Evolutionary conservation across 2,797 vertebrate species (phyloP), one percentile per base, ranked within the genome.

Genomic region (Coregonus sp.): DNA sequence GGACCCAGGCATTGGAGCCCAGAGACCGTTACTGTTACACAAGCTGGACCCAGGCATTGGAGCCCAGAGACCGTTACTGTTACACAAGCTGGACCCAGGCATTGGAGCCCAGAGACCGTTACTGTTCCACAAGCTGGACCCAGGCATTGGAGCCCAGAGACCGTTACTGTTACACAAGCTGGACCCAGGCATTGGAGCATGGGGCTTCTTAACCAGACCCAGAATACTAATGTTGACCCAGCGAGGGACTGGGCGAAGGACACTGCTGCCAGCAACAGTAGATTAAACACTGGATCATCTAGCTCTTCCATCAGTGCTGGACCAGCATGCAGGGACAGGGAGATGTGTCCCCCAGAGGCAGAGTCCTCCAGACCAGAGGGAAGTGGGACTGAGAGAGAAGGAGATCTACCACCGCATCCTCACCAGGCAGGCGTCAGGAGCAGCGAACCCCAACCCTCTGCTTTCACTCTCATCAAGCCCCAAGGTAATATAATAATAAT

Each of bases 401-500:
- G 4, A 40, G 52, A 33, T 31, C 74, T 67, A 0, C 61, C 71
- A 0, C 61, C 9, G 12, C 70, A 80, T 25, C 2, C 18, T 29
- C n/a, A 50, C 18, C 65, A 29, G 59, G 73, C n/a, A 7, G 4
- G 50, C 66, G 68, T 65, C 3, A 47, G 85, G 82, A 74, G 85
- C 86, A 82, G 78, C 70, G 29, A 11, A 15, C 29, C 11, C 0
- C 72, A 71, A n/a, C 89, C 90, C 50, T 83, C 87, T 12, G 74
- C 86, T 87, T 84, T 93, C 0, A 91, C 89, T 47, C 92, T 94
- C 80, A 91, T 94, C 88, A 89, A 90, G 75, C 79, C 85, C 72
- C 85, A 87, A 1, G 90, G 93, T 94, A 91, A 25, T 25, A 25
- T 25, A 25, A 25, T 25, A 25, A 25, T 25, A 25, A 25, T 25